These are phyloP conservation scores for Catharus bicknelli DNA, from an alignment of 2,113 vertebrate genomes.

Conservation along the genomic window DNA sequence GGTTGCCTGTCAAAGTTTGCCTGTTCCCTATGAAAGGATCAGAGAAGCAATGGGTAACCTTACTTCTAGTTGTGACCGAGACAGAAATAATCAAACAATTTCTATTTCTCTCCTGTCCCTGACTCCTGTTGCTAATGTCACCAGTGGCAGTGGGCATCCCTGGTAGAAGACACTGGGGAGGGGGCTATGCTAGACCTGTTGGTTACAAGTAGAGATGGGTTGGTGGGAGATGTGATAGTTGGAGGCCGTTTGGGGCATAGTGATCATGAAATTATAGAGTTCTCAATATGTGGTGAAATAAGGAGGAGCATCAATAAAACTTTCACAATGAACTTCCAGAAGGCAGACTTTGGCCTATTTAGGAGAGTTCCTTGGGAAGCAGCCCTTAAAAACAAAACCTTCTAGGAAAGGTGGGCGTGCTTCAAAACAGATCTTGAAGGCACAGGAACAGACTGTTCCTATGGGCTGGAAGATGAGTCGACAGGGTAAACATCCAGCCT, in stretches of 20 bases:
- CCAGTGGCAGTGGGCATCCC: neutral
- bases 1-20: neutral
- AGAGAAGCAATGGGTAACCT: neutral
- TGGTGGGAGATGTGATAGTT: neutral
- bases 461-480: neutral
- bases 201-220: neutral
- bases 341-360: neutral
- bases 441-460: neutral
- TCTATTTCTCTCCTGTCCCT: neutral
- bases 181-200: too few species aligned
- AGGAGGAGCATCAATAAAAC: neutral
- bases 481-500: accelerated
- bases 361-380: neutral
- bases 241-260: neutral
- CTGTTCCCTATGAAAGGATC: neutral
- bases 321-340: neutral
- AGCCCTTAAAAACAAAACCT: neutral
- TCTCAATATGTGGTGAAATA: neutral
- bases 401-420: neutral
- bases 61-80: neutral
- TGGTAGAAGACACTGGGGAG: too few species aligned
- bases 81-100: neutral
- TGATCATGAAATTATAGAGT: neutral
- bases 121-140: neutral
- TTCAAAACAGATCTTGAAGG: neutral